Evolutionary conservation across 2,797 vertebrate species (phyloP).

Genomic region (Aratinga solstitialis): DNA sequence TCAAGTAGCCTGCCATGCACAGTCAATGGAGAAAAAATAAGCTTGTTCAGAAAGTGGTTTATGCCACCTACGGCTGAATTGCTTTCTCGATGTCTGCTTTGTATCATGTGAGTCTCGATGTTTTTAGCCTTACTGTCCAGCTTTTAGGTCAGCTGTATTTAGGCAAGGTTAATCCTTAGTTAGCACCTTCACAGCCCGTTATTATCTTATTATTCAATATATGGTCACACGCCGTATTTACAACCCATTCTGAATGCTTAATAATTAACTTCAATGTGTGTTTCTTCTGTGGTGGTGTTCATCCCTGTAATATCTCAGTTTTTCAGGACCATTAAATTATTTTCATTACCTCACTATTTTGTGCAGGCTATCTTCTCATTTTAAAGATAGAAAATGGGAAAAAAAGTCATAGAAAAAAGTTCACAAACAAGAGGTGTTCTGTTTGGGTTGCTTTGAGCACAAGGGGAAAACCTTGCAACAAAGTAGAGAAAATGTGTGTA

Average conservation of each 20-base stretch:
- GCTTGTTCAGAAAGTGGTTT: neutral
- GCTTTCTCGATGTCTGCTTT: neutral
- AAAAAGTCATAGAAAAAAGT: neutral
- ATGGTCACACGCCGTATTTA: neutral
- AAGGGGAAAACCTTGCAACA: neutral
- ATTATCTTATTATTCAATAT: neutral
- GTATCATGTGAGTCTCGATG: neutral
- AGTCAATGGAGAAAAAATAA: neutral
- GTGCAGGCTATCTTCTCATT: neutral
- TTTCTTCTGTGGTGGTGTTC: neutral
- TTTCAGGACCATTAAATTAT: neutral
- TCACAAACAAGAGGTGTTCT: neutral
- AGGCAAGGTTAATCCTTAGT: neutral
- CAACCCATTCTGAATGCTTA: neutral
- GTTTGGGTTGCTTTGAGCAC: neutral
- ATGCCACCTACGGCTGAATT: neutral
- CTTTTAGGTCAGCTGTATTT: neutral
- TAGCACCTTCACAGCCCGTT: neutral
- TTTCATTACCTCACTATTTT: neutral
- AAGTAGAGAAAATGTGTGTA: fast-evolving
- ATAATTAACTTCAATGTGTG: neutral
- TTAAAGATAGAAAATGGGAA: neutral
- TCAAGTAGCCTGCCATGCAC: neutral
- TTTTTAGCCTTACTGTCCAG: neutral
- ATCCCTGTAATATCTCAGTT: neutral